These are phyloP conservation scores for Stichopus horrens DNA, from an alignment of 53 echinoderm and acorn worm genomes.

Conservation along the genomic window DNA sequence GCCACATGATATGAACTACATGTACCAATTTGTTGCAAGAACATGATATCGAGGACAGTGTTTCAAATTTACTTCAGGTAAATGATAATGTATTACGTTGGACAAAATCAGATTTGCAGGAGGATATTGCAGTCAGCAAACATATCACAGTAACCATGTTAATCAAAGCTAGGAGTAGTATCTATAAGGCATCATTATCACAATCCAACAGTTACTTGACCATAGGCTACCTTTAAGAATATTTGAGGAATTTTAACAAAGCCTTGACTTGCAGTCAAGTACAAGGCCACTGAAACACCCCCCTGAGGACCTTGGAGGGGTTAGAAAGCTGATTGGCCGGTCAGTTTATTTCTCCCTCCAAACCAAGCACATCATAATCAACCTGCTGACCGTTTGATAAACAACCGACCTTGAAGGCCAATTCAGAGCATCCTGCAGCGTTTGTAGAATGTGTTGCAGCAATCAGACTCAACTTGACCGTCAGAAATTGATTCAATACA, in stretches of 20 bases:
- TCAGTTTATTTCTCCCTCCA: neutral
- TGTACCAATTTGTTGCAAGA: too few relatives aligned
- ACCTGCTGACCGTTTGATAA: neutral
- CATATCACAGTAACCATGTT: too few relatives aligned
- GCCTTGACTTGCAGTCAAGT: conserved; percentile 35
- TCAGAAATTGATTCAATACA: neutral
- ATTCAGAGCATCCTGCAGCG: neutral
- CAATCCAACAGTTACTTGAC: neutral
- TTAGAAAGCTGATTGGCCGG: conserved; percentile 8
- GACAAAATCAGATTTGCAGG: too few relatives aligned
- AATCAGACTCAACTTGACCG: neutral
- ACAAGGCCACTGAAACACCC: conserved; percentile 4
- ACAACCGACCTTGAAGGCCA: neutral
- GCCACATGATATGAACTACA: too few relatives aligned
- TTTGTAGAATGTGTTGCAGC: neutral
- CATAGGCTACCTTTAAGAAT: neutral
- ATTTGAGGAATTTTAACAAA: neutral
- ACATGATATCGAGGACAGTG: too few relatives aligned
- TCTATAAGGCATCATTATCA: too few relatives aligned
- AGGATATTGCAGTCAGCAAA: too few relatives aligned
- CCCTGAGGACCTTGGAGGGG: neutral
- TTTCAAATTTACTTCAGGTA: too few relatives aligned
- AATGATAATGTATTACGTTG: too few relatives aligned
- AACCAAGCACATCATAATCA: neutral
- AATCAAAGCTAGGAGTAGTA: too few relatives aligned